phyloP scores from a whole-genome alignment of 2,797 vertebrate genomes.

The Sebastes paucispinis region DNA sequence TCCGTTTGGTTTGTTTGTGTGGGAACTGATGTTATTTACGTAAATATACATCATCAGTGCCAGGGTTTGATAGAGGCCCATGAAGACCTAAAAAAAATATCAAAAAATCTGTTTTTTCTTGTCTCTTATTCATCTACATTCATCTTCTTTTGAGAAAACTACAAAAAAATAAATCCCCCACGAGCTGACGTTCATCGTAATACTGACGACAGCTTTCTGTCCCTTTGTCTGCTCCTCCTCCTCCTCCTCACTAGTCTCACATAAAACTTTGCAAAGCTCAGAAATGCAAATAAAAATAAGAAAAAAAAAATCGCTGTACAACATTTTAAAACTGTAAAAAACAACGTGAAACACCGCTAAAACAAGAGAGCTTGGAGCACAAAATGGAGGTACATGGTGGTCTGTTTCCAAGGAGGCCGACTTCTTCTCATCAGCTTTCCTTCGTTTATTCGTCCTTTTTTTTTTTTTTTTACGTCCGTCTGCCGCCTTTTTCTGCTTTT shows the following conservation, averaged over 20 bases:
- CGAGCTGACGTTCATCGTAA: not conserved
- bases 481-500: not conserved
- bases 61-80: not conserved
- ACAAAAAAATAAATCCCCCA: not conserved
- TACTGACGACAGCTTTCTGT: constrained; percentile 5
- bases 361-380: constrained; percentile 33
- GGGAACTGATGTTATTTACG: not conserved
- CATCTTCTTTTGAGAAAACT: constrained; percentile 32
- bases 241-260: constrained; percentile 6
- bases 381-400: constrained; percentile 65
- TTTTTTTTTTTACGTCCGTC: not conserved
- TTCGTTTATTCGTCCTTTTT: constrained; percentile 6
- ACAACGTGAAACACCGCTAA: constrained; percentile 9
- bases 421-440: constrained; percentile 27
- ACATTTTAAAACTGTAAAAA: constrained; percentile 26
- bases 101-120: not conserved
- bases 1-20: not conserved
- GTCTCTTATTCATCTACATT: constrained; percentile 41
- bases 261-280: constrained; percentile 24
- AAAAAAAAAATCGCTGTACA: constrained; percentile 36
- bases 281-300: constrained; percentile 23
- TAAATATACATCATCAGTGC: constrained; percentile 26
- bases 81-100: not conserved
- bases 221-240: constrained; percentile 47
- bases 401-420: constrained; percentile 43